These are phyloP conservation scores for Papilio polytes DNA, from an alignment of 1,140 invertebrate genomes.

Conservation along the genomic window DNA sequence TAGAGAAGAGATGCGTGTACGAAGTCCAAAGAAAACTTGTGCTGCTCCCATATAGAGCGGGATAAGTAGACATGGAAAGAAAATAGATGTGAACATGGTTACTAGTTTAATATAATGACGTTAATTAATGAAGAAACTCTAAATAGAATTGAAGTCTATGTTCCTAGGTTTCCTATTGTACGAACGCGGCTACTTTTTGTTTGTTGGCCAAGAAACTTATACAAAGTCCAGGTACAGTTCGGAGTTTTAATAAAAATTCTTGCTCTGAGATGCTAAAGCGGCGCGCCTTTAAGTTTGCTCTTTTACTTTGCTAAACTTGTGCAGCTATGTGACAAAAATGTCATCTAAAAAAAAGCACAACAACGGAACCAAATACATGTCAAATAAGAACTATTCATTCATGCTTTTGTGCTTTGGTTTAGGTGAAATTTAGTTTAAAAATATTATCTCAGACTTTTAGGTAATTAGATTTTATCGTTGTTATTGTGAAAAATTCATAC, in stretches of 20 bases:
- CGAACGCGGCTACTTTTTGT: not conserved
- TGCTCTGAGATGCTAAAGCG: not conserved
- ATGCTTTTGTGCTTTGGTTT: no score
- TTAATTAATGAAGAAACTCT: not conserved
- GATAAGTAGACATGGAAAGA: no score
- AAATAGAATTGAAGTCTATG: not conserved
- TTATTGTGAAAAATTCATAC: no score
- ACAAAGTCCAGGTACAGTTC: slow-evolving; percentile 9
- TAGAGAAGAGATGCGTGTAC: no score
- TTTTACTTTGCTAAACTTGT: slow-evolving; percentile 8
- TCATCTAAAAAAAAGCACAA: not conserved
- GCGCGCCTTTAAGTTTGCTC: not conserved
- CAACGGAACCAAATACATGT: not conserved
- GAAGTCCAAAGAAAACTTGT: no score
- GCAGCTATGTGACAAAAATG: not conserved
- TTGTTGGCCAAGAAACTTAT: not conserved
- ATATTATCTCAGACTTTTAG: no score
- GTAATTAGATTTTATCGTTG: no score
- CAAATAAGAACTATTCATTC: no score
- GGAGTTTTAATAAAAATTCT: slow-evolving; percentile 18
- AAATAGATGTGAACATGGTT: no score
- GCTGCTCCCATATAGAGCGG: no score
- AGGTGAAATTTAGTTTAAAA: no score
- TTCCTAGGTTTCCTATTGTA: not conserved
- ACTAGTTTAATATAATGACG: not conserved